Evolutionary conservation across 1,140 invertebrate species (phyloP).

Genomic region (Sitodiplosis mosellana): DNA sequence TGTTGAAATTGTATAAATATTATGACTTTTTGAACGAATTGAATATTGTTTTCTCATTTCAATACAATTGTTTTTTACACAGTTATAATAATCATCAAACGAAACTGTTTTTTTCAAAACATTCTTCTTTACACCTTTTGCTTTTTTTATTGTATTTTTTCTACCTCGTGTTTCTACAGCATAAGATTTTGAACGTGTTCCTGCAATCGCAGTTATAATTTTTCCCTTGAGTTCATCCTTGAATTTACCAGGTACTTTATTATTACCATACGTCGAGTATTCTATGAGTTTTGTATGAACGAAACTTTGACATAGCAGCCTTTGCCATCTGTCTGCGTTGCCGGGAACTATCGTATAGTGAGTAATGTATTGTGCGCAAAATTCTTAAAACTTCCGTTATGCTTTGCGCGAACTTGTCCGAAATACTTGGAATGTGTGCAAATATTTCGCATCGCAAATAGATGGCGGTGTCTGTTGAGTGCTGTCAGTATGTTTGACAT

Average conservation of each 20-base stretch:
- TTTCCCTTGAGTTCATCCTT: slow-evolving; percentile 15
- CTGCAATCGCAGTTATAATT: slow-evolving; percentile 8
- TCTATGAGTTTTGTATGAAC: too few relatives aligned
- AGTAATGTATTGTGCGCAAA: too few relatives aligned
- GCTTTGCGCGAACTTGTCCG: too few relatives aligned
- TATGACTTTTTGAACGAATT: slow-evolving; percentile 8
- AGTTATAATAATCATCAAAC: not conserved
- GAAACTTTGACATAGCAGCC: too few relatives aligned
- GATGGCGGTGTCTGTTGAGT: too few relatives aligned
- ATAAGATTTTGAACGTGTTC: slow-evolving; percentile 7
- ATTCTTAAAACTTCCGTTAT: too few relatives aligned
- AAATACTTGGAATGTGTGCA: too few relatives aligned
- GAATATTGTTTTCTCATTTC: slow-evolving; percentile 4
- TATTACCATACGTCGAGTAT: too few relatives aligned
- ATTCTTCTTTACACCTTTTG: slow-evolving; percentile 6
- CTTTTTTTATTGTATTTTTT: slow-evolving; percentile 5
- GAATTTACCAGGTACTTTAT: slow-evolving; percentile 13
- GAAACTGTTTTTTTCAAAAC: slow-evolving; percentile 2
- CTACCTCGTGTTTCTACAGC: not conserved
- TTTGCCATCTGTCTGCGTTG: too few relatives aligned
- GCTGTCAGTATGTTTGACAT: too few relatives aligned
- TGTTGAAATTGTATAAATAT: slow-evolving; percentile 10
- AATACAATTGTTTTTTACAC: not conserved
- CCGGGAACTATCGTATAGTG: too few relatives aligned
- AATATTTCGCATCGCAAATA: too few relatives aligned